Conservation (phyloP, 2,888 invertebrate genomes). For the Candidula unifasciata region DNA sequence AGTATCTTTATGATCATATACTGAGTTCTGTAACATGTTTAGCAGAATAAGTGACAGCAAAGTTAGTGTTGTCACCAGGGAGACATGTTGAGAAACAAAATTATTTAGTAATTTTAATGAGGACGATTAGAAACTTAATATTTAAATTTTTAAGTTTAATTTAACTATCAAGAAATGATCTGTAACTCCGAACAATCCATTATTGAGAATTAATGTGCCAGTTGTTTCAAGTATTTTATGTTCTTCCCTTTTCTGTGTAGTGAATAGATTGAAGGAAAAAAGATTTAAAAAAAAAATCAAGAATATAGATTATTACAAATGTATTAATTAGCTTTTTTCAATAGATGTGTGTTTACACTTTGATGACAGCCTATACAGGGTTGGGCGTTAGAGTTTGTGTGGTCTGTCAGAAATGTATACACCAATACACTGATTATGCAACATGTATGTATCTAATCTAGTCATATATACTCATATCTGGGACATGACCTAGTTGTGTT, state of each 20-base stretch:
- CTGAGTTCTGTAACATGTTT: too few species aligned
- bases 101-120: too few species aligned
- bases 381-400: conserved; percentile 40
- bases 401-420: conserved; percentile 46
- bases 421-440: conserved; percentile 51
- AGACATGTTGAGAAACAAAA: too few species aligned
- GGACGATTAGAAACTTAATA: too few species aligned
- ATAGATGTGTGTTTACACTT: background rate
- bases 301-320: background rate
- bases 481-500: conserved; percentile 50
- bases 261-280: background rate
- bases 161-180: background rate
- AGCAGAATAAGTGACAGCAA: too few species aligned
- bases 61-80: too few species aligned
- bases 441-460: conserved; percentile 51
- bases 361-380: conserved; percentile 38
- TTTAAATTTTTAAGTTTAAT: too few species aligned
- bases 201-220: background rate
- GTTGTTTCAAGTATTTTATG: background rate
- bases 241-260: background rate
- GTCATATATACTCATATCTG: conserved; percentile 54
- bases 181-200: background rate
- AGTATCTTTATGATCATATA: too few species aligned
- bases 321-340: background rate
- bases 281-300: conserved; percentile 3